These are phyloP conservation scores for Hyla sarda DNA, from an alignment of 2,113 vertebrate genomes.

Conservation along the genomic window DNA sequence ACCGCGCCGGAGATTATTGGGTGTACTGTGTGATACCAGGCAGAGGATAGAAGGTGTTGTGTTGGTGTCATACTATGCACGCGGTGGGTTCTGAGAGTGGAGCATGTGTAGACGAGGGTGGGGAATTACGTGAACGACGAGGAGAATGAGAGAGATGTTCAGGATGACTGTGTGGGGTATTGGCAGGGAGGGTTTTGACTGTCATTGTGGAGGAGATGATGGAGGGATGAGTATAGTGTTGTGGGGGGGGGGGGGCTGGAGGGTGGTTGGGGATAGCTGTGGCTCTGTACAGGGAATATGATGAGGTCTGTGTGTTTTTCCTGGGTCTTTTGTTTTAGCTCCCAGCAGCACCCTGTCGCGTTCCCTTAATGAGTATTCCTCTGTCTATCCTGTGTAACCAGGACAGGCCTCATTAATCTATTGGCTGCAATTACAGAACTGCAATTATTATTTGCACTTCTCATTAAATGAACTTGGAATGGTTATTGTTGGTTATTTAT, in stretches of 20 bases:
- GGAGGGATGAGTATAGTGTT: neutral
- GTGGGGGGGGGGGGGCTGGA: neutral
- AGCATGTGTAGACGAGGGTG: neutral
- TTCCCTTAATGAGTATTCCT: conserved; percentile 57
- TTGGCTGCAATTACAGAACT: conserved; percentile 58
- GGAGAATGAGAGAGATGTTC: neutral
- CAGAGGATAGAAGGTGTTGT: neutral
- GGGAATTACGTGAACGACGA: neutral
- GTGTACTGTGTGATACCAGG: neutral
- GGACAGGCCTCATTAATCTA: conserved; percentile 59
- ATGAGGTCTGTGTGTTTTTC: conserved; percentile 50
- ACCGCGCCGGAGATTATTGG: neutral
- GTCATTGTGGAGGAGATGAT: conserved; percentile 5
- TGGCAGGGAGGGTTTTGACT: neutral
- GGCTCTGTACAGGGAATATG: neutral
- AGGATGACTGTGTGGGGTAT: neutral
- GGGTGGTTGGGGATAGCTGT: neutral
- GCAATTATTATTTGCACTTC: conserved; percentile 60
- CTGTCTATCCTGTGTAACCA: conserved; percentile 56
- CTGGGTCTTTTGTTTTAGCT: conserved; percentile 49
- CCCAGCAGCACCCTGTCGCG: conserved; percentile 49
- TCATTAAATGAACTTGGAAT: conserved; percentile 58
- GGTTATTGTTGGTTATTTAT: conserved; percentile 60
- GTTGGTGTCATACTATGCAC: neutral
- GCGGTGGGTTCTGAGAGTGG: neutral